phyloP scores from a whole-genome alignment of 1,140 invertebrate genomes.

The Ceratosolen solmsi region DNA sequence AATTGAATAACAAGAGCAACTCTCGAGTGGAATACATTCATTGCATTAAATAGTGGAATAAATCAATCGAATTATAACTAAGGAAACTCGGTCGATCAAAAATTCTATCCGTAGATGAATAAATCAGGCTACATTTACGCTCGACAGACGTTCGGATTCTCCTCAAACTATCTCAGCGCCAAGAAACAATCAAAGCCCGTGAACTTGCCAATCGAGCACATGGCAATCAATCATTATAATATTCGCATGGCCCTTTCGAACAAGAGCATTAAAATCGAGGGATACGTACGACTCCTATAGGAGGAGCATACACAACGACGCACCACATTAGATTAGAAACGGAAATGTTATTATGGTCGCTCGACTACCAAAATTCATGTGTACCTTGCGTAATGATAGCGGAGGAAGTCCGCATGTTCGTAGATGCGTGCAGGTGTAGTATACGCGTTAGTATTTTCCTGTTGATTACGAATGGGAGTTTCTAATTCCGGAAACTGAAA shows the following conservation, averaged over 20 bases:
- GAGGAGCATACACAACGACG: background rate
- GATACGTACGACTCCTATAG: background rate
- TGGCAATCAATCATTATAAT: background rate
- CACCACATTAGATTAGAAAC: constrained; percentile 22
- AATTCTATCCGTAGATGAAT: background rate
- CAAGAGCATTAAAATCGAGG: background rate
- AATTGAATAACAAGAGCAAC: background rate
- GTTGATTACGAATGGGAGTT: background rate
- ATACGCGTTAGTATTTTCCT: background rate
- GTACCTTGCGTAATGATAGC: background rate
- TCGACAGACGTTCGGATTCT: background rate
- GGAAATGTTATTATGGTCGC: constrained; percentile 37
- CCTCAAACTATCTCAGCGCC: background rate
- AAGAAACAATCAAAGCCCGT: constrained; percentile 23
- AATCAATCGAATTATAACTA: background rate
- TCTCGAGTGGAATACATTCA: background rate
- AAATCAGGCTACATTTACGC: background rate
- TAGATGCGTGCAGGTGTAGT: background rate
- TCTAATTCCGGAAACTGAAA: background rate
- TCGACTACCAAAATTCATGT: background rate
- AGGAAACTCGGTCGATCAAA: background rate
- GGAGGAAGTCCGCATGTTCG: background rate
- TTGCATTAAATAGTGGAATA: background rate
- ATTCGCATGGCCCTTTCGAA: background rate
- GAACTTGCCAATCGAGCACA: background rate